Conservation (phyloP, 2,797 vertebrate genomes). For the Dryobates pubescens region DNA sequence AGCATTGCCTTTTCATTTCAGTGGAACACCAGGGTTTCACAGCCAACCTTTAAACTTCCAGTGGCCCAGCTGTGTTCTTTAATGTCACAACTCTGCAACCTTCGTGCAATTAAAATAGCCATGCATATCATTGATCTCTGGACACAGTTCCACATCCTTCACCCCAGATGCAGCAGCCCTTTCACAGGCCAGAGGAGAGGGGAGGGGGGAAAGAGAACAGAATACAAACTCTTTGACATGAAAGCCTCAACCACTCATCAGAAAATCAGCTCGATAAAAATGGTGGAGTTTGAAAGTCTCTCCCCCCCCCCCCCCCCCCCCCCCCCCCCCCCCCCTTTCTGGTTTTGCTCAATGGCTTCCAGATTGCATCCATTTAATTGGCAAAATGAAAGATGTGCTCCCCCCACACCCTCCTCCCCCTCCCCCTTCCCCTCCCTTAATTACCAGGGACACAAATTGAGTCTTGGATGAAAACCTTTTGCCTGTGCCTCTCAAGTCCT, state of each 20-base stretch:
- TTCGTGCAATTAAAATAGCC: neutral
- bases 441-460: neutral
- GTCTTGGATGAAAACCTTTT: neutral
- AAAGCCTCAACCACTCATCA: neutral
- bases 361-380: neutral
- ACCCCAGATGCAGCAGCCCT: neutral
- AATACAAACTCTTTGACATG: neutral
- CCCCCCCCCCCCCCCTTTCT: neutral
- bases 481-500: neutral
- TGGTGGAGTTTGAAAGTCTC: neutral
- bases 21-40: neutral
- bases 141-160: neutral
- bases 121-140: neutral
- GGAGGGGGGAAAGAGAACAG: too few relatives aligned
- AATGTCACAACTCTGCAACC: neutral
- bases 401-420: too few relatives aligned
- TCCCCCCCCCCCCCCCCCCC: too few relatives aligned
- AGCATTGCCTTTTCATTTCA: neutral
- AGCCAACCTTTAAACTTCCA: neutral
- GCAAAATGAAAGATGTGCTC: neutral
- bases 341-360: constrained; percentile 7
- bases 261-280: neutral
- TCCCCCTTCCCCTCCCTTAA: neutral
- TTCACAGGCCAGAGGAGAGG: neutral
- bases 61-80: neutral